Base-by-base conservation (phyloP, 2,888 invertebrate species). In the Volucella inflata region DNA sequence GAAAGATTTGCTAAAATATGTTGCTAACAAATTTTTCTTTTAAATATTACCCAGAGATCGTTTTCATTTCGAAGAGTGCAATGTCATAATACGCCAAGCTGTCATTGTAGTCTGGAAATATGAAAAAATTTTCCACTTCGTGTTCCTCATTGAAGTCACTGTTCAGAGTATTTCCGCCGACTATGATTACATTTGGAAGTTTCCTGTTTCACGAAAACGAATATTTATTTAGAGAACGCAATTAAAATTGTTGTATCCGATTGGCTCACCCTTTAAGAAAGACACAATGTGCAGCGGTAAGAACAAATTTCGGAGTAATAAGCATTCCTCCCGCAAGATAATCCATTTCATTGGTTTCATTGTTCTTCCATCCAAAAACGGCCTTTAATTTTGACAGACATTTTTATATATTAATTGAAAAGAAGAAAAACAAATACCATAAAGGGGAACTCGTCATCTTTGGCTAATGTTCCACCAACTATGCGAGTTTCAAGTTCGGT, bases 151-250 rank as follows among this genome's bases (percentile, higher is more conserved):
- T 72, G 50, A 51, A 36, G 12, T 42, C 14, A 16, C 60, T 50
- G 11, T 72, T 72, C 11, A 72, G 16, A 11, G 16, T 10, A 30
- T 72, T 72, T 12, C 71, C 71, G 11, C 71, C 71, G 11, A 72
- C 14, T 12, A 21, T n/a, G 3, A 72, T 16, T 16, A 44, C 11
- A 38, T 14, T 21, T 50, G 60, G 71, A 21, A 72, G 51, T 51
- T 60, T 2, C 8, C 71, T 60, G 12, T 8, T 21, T 21, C 4
- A 44, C 12, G 21, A 11, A 38, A 42, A 44, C 14, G 36, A 14
- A 40, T 40, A 8, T 40, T n/a, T 17, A 42, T 8, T 44, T 21
- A 8, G 4, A 2, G 1, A 12, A 62, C 11, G 6, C 16, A 30
- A 21, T 17, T 21, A 55, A 55, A 36, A 12, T 12, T 11, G 4